Base-by-base conservation (phyloP, 2,888 invertebrate genomes). In the Eupithecia abbreviata region DNA sequence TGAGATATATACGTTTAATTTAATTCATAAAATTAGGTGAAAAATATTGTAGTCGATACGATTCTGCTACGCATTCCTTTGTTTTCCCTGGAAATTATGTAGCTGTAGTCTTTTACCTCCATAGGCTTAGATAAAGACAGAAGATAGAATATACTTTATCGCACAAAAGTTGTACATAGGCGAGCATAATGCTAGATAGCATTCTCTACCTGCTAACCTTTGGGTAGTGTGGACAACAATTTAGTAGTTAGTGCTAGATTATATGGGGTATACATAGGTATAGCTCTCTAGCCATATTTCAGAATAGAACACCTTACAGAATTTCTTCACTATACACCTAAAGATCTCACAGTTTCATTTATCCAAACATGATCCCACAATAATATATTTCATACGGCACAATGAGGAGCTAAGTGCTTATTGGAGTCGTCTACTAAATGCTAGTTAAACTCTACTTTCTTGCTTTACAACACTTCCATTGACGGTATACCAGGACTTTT, bases 351-450 rank as follows among this genome's bases (percentile, higher is more conserved):
- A 43, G 73, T 73, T 78, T 87, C 87, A 92, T 92, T 90, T 92
- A 91, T 93, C 88, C 89, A 92, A 92, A 92, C 90, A 62, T 62
- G 30, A 62, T 30, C 62, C 62, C 30, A 62, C 58, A 92, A 91
- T 45, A 92, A 91, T 90, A 87, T 90, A 91, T 92, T 91, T 74
- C 90, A 91, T 91, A 90, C 91, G 89, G 90, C 88, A 92, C 91
- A 91, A 91, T 91, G 89, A 91, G 89, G 86, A 88, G 90, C 90
- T 89, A 91, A 91, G 90, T 90, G 91, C 90, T 91, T 90, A 91
- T 91, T 75, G 67, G 67, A 78, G 73, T 67, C 75, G 65, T 77
- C 70, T 73, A 30, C 43, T 67, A 43, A 74, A 70, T 45, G 72
- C 42, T 66, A 75, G 68, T 58, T 58, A 58, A 30, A 55, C 73